Conservation (phyloP, 2,797 vertebrate genomes). For the Allobates femoralis region DNA sequence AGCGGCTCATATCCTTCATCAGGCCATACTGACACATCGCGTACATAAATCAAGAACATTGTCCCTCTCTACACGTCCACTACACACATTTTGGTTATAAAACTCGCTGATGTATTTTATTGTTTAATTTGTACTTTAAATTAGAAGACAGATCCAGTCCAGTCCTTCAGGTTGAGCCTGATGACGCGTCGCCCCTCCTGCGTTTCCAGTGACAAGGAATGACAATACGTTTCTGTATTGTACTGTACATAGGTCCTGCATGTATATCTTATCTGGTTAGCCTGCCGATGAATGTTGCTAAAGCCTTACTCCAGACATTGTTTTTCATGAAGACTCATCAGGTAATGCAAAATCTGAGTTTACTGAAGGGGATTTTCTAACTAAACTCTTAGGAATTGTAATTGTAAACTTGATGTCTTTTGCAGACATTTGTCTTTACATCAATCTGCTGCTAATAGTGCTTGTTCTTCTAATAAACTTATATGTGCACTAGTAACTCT, state of each 20-base stretch:
- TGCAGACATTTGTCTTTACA: conserved; percentile 83
- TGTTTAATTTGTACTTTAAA: conserved; percentile 70
- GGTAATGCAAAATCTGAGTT: conserved; percentile 76
- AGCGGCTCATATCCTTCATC: background rate
- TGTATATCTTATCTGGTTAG: conserved; percentile 82
- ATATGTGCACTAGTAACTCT: conserved; percentile 71
- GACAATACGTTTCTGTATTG: conserved; percentile 74
- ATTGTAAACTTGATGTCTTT: conserved; percentile 79
- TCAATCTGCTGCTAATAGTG: conserved; percentile 91
- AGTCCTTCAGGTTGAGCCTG: conserved; percentile 65
- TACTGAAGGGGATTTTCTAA: conserved; percentile 80
- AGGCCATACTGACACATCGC: background rate
- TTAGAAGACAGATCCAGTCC: conserved; percentile 65
- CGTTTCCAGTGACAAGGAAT: conserved; percentile 67
- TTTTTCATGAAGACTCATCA: conserved; percentile 76
- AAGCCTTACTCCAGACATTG: conserved; percentile 83
- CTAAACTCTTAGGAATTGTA: conserved; percentile 86
- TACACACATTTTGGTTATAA: conserved; percentile 51
- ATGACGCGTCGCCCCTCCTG: conserved; percentile 55
- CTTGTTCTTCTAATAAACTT: conserved; percentile 94
- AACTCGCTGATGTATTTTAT: conserved; percentile 66
- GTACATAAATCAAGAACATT: background rate
- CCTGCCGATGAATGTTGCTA: conserved; percentile 91
- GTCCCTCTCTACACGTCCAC: background rate
- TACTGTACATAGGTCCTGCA: conserved; percentile 82